Base-by-base conservation (phyloP, 1,140 invertebrate genomes). In the Lordiphosa stackelbergi region DNA sequence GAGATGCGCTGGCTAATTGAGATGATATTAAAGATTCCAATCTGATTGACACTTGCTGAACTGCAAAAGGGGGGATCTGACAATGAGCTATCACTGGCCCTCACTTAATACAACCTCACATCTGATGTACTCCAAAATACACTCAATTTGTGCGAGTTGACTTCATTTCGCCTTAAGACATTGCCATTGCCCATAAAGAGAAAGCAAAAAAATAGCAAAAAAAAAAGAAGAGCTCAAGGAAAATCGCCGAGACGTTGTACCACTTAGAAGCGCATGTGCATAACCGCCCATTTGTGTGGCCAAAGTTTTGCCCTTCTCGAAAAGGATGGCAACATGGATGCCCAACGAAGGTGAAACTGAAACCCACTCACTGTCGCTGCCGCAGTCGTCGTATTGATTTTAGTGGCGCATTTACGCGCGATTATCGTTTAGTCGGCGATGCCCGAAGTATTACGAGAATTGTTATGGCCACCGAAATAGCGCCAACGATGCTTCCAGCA, bases 371-470 rank as follows among this genome's bases (percentile, higher is more conserved):
- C 51, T 60, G 66, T 40, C 41, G 41, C 37, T 52, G 72, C 53
- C 66, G 58, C 46, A 73, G 75, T 75, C 75, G 59, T 81, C 43
- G 77, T 81, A 81, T 81, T 81, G 77, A 81, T 81, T 81, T 81
- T 81, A 81, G 77, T 81, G 77, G 77, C 72, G 78, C 77, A 77
- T 81, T 81, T 81, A 81, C 78, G 77, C 72, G 77, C 77, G 77
- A 81, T 81, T 81, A 81, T 81, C 77, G 77, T 81, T 81, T 81
- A 81, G 77, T 83, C 77, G 77, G 72, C 68, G 69, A 81, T 81
- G 73, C 77, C 78, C 78, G 77, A 81, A 83, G 77, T 81, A 77
- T 81, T 83, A 81, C 72, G 77, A 83, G 77, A 81, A 81, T 81
- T 81, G 77, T 81, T 81, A 81, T 81, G 69, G 77, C 59, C 69